Conservation (phyloP, 2,113 vertebrate genomes). For the Bufo bufo region DNA sequence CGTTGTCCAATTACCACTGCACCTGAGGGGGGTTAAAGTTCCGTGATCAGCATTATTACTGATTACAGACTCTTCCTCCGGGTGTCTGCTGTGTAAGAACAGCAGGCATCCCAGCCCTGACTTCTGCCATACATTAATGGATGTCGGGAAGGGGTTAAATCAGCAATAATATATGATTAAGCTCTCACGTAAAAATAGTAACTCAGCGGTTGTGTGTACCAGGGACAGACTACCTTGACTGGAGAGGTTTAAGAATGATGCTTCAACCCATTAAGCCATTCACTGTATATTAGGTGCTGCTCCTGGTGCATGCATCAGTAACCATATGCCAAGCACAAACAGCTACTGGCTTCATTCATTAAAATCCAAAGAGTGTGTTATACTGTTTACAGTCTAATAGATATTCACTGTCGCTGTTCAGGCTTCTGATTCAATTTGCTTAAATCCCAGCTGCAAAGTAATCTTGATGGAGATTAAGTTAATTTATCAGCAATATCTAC, state of each 20-base stretch:
- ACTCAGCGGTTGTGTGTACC: background rate
- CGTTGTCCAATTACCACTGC: no score
- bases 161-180: no score
- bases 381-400: conserved; percentile 81
- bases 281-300: conserved; percentile 57
- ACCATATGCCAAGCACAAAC: conserved; percentile 62
- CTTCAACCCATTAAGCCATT: conserved; percentile 61
- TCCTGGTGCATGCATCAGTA: conserved; percentile 61
- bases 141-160: no score
- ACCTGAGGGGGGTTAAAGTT: no score
- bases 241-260: conserved; percentile 51
- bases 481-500: conserved; percentile 81
- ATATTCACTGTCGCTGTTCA: conserved; percentile 81
- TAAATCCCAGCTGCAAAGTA: conserved; percentile 78
- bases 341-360: conserved; percentile 76
- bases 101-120: no score
- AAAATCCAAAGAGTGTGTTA: conserved; percentile 73
- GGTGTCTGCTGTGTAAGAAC: no score
- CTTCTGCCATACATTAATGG: no score
- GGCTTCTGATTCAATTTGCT: conserved; percentile 80
- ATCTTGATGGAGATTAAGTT: conserved; percentile 80
- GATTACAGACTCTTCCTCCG: no score
- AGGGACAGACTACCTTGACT: conserved; percentile 1
- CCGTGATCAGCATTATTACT: no score
- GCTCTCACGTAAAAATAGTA: background rate